Conservation (phyloP, 2,113 vertebrate genomes). For the Otocyon megalotis region DNA sequence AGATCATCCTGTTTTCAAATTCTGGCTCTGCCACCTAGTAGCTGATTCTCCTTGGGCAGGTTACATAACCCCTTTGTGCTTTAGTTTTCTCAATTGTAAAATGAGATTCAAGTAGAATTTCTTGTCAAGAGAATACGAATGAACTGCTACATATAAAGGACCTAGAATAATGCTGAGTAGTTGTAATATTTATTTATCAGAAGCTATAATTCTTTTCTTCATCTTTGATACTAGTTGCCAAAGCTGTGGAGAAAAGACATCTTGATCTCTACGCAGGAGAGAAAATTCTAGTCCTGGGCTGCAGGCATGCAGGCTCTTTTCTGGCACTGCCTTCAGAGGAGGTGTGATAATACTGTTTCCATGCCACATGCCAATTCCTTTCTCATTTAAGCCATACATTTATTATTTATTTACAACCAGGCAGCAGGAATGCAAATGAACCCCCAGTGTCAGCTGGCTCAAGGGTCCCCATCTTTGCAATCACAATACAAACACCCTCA, state of each 20-base stretch:
- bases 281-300: not conserved
- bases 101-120: not conserved
- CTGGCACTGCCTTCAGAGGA: not conserved
- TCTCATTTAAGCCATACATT: not conserved
- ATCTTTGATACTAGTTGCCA: not conserved
- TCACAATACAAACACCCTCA: too few species aligned
- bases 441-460: not conserved
- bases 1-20: conserved; percentile 10
- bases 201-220: not conserved
- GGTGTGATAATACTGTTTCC: not conserved
- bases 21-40: not conserved
- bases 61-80: not conserved
- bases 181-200: not conserved
- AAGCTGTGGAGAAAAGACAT: not conserved
- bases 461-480: not conserved
- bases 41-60: not conserved
- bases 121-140: not conserved
- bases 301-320: not conserved
- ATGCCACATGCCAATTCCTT: not conserved
- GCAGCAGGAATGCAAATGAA: not conserved
- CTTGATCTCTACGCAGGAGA: not conserved
- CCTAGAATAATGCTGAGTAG: not conserved
- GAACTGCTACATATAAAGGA: not conserved
- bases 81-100: conserved; percentile 39
- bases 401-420: not conserved